These are phyloP conservation scores for Pyxicephalus adspersus DNA, from an alignment of 2,113 vertebrate species.

Conservation along the genomic window DNA sequence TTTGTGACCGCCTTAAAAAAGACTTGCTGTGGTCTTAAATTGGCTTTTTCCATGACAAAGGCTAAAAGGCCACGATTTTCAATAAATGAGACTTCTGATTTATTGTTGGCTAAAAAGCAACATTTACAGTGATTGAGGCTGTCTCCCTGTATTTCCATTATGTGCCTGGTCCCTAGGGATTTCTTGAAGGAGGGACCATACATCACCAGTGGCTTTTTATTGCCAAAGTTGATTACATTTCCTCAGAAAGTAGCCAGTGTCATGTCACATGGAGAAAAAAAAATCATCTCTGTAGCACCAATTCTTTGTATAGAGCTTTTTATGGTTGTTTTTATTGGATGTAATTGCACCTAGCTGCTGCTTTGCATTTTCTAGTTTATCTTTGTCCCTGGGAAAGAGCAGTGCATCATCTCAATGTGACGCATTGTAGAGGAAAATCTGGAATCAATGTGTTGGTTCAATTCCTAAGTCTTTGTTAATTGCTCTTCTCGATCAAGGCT, in stretches of 20 bases:
- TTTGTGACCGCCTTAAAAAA: background rate
- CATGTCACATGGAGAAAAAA: conserved; percentile 22
- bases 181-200: conserved; percentile 4
- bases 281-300: conserved; percentile 21
- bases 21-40: background rate
- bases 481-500: background rate
- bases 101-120: conserved; percentile 41
- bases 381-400: background rate
- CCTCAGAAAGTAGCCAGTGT: conserved; percentile 12
- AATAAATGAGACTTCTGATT: conserved; percentile 38
- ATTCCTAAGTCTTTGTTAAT: background rate
- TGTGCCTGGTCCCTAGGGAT: conserved; percentile 30
- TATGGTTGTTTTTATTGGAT: conserved; percentile 15
- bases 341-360: background rate
- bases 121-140: conserved; percentile 36
- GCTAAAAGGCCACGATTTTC: background rate
- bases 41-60: conserved; percentile 6
- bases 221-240: conserved; percentile 48
- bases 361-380: conserved; percentile 4
- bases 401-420: background rate
- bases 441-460: background rate
- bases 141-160: conserved; percentile 30
- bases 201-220: conserved; percentile 39
- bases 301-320: conserved; percentile 1
- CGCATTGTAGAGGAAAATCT: background rate